These are phyloP conservation scores for Apogon hyalosoma DNA, from an alignment of 2,797 vertebrate species.

Conservation along the genomic window DNA sequence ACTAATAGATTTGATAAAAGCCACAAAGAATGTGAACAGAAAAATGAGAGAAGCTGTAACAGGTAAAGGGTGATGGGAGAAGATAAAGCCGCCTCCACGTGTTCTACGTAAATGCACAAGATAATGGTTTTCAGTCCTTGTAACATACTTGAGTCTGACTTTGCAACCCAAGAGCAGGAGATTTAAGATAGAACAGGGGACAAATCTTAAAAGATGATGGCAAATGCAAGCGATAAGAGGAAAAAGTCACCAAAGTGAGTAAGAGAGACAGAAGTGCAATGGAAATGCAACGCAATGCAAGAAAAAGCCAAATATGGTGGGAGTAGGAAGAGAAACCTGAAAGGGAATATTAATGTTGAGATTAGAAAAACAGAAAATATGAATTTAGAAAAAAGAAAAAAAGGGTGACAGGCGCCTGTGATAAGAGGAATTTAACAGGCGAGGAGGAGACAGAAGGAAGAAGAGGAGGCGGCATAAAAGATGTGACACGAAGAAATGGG, in stretches of 20 bases:
- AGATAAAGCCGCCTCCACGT: conserved; percentile 2
- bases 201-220: not conserved
- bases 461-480: conserved; percentile 8
- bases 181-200: conserved; percentile 21
- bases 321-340: not conserved
- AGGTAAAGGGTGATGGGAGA: not conserved
- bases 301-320: not conserved
- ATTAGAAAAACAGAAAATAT: conserved; percentile 3
- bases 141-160: conserved; percentile 27
- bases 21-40: not conserved
- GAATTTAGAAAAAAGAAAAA: not conserved
- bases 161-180: conserved; percentile 13
- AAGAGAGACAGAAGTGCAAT: not conserved
- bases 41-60: not conserved
- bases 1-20: conserved; percentile 15
- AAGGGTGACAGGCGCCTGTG: not conserved
- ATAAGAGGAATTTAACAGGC: conserved; percentile 13
- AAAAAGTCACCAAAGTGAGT: not conserved
- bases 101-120: conserved; percentile 12
- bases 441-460: conserved; percentile 7
- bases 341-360: conserved; percentile 29
- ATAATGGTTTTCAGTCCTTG: conserved; percentile 30
- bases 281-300: conserved; percentile 2
- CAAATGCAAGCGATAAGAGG: conserved; percentile 26
- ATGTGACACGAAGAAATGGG: conserved; percentile 15